Conservation (phyloP, 2,113 vertebrate genomes). For the Otis tarda region DNA sequence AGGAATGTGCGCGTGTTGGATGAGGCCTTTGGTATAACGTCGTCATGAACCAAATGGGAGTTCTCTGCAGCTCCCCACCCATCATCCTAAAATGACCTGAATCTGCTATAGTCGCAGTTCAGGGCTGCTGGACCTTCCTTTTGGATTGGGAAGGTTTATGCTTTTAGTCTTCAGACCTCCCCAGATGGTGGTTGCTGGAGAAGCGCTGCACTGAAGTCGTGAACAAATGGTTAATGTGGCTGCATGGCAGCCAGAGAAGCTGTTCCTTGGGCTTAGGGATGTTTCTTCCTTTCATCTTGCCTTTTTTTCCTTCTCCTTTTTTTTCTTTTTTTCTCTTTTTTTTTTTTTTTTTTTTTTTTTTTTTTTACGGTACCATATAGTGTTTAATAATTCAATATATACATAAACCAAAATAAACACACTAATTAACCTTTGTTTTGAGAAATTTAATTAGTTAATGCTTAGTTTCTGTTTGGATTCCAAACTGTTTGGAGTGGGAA, state of each 20-base stretch:
- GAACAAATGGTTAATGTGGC: background rate
- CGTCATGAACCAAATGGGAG: background rate
- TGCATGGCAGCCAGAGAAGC: background rate
- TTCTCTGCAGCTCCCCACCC: background rate
- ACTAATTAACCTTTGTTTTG: slow-evolving; percentile 69
- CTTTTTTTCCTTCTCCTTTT: background rate
- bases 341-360: background rate
- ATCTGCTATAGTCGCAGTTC: background rate
- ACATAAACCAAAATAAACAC: slow-evolving; percentile 58
- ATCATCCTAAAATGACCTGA: background rate
- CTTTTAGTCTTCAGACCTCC: background rate
- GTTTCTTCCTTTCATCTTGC: background rate
- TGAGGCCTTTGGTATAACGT: fast-evolving
- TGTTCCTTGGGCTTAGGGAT: background rate
- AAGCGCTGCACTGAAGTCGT: background rate
- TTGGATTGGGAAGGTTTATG: background rate
- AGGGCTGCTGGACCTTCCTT: background rate
- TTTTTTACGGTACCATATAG: background rate
- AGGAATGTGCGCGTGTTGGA: background rate
- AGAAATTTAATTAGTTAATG: slow-evolving; percentile 62
- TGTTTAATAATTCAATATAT: slow-evolving; percentile 43
- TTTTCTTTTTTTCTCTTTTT: background rate
- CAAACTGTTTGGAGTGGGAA: slow-evolving; percentile 55
- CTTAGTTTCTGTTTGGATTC: slow-evolving; percentile 40
- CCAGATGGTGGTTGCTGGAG: background rate